phyloP scores from a whole-genome alignment of 2,797 vertebrate species.

The Hippopotamyrus pictus region DNA sequence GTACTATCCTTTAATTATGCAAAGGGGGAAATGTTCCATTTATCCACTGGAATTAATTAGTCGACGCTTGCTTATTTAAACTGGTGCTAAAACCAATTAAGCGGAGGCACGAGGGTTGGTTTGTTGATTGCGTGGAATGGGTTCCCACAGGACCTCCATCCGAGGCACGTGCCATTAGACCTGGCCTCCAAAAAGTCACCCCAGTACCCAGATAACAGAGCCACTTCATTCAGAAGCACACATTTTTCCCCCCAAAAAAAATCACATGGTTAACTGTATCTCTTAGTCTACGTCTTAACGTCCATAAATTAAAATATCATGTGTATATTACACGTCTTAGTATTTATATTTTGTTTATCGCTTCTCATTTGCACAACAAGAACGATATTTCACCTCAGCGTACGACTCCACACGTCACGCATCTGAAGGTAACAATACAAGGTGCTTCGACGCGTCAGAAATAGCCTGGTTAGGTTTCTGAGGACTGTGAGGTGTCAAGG shows the following conservation, averaged over 20 bases:
- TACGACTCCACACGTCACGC: not conserved
- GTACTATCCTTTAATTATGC: not conserved
- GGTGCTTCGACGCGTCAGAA: not conserved
- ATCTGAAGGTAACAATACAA: not conserved
- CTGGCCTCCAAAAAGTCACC: not conserved
- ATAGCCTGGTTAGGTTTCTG: not conserved
- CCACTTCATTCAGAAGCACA: not conserved
- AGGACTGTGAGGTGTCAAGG: not conserved
- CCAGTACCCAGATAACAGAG: not conserved
- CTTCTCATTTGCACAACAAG: not conserved
- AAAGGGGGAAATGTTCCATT: conserved; percentile 48
- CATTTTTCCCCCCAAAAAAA: not conserved
- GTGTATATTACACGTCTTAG: not conserved
- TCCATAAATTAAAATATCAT: not conserved
- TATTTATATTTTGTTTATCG: not conserved
- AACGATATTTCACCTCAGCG: not conserved
- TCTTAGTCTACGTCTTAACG: not conserved
- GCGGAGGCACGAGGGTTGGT: conserved; percentile 55
- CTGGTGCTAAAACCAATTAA: conserved; percentile 66
- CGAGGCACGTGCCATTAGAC: not conserved
- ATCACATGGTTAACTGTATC: not conserved
- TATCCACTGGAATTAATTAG: conserved; percentile 68
- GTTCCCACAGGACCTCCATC: not conserved
- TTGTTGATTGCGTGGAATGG: conserved; percentile 38
- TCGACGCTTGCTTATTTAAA: conserved; percentile 73